Percentiles rank a stretch among this genome's conserved stretches.
Evolutionary conservation across 2,888 invertebrate genomes (phyloP).

Genomic region (Morpho achilles): DNA sequence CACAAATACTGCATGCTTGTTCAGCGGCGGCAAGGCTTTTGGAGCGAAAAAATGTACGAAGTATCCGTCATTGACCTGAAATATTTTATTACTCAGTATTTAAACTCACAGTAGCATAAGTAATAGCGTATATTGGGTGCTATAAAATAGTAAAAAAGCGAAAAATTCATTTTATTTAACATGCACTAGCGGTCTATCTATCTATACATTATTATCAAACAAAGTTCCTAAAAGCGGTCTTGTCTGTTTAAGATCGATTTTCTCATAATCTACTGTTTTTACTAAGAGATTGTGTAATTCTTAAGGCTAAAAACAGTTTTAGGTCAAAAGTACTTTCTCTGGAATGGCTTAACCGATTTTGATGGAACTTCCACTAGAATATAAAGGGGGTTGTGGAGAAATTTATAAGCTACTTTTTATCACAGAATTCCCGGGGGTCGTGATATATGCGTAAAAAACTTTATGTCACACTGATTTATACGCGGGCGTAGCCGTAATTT

Average conservation of each 20-base stretch:
- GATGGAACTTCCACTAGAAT: neutral
- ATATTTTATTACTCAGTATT: neutral
- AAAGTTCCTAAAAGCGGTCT: too few relatives aligned
- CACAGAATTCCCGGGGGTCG: neutral
- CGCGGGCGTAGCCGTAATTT: too few relatives aligned
- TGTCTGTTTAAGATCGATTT: too few relatives aligned
- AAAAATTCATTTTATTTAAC: too few relatives aligned
- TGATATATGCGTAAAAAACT: neutral
- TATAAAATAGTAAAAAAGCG: too few relatives aligned
- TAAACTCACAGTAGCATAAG: neutral
- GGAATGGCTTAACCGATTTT: neutral
- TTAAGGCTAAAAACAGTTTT: too few relatives aligned
- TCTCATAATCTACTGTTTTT: too few relatives aligned
- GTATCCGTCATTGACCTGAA: constrained; percentile 83
- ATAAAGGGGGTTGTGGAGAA: neutral
- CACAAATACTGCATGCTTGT: constrained; percentile 85
- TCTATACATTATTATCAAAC: too few relatives aligned
- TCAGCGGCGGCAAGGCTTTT: constrained; percentile 74
- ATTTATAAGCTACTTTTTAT: neutral
- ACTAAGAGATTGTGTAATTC: too few relatives aligned
- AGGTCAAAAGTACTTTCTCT: too few relatives aligned
- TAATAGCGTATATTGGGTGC: neutral
- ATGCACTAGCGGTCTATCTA: too few relatives aligned
- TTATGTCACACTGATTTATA: neutral
- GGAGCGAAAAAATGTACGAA: constrained; percentile 89